phyloP scores from a whole-genome alignment of 2,888 invertebrate genomes.

The Xanthorhoe spadicearia region DNA sequence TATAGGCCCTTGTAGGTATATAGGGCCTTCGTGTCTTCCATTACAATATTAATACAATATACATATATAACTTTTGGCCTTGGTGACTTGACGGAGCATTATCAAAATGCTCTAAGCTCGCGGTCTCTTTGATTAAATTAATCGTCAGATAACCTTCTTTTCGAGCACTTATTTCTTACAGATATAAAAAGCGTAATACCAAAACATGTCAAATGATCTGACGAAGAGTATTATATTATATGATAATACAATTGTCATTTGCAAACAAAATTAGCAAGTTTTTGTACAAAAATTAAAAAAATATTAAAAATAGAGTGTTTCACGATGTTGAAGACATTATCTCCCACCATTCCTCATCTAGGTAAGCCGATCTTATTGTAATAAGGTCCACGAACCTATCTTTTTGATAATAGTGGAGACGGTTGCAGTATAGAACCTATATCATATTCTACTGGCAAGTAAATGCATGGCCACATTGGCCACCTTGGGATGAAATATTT shows the following conservation, averaged over 20 bases:
- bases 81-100: too few species aligned
- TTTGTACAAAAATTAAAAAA: slow-evolving; percentile 45
- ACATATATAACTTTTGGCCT: too few species aligned
- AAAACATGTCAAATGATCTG: slow-evolving; percentile 4
- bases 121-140: not conserved
- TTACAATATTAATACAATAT: too few species aligned
- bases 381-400: not conserved
- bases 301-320: slow-evolving; percentile 44
- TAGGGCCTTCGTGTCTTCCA: too few species aligned
- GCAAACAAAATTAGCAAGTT: slow-evolving; percentile 54
- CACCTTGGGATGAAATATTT: too few species aligned
- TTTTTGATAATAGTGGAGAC: too few species aligned
- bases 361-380: slow-evolving; percentile 26
- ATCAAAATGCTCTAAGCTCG: too few species aligned
- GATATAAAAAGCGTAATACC: not conserved
- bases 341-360: slow-evolving; percentile 29
- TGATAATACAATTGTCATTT: slow-evolving; percentile 26
- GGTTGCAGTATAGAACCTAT: too few species aligned
- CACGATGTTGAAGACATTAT: slow-evolving; percentile 47
- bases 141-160: not conserved
- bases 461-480: too few species aligned
- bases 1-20: not conserved
- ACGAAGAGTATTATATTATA: too few species aligned
- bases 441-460: too few species aligned
- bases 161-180: not conserved